phyloP scores from a whole-genome alignment of 1,140 invertebrate species.

The Lordiphosa mommai region DNA sequence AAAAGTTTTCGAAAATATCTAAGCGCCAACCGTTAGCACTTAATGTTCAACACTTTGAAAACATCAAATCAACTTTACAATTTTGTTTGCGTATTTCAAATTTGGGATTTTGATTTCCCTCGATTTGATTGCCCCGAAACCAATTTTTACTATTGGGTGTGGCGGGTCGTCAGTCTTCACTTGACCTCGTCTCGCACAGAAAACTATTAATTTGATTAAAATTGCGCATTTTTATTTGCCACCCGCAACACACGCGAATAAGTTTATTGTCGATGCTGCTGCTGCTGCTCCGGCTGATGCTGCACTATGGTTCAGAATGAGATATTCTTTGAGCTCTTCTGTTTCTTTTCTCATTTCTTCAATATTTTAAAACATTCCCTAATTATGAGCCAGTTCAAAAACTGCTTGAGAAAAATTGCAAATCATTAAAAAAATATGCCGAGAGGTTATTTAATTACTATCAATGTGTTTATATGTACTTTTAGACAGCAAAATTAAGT shows the following conservation, averaged over 20 bases:
- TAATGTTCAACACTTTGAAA: constrained; percentile 54
- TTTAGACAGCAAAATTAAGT: no score
- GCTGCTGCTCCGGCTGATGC: not conserved
- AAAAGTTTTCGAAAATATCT: constrained; percentile 41
- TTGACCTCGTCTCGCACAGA: constrained; percentile 29
- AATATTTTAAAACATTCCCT: no score
- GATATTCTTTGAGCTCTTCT: not conserved
- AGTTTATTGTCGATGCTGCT: constrained; percentile 31
- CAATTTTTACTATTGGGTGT: constrained; percentile 44
- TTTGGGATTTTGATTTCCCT: constrained; percentile 74
- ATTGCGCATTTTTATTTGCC: constrained; percentile 66
- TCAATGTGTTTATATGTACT: no score
- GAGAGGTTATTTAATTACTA: no score
- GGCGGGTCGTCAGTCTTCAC: constrained; percentile 4
- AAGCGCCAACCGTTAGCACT: constrained; percentile 54
- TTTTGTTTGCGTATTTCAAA: constrained; percentile 73
- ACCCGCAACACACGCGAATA: constrained; percentile 45
- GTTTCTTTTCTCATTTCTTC: no score
- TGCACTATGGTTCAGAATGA: not conserved
- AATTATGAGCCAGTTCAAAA: no score
- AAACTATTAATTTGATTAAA: constrained; percentile 76
- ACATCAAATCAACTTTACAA: constrained; percentile 63
- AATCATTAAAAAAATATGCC: no score
- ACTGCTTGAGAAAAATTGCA: no score
- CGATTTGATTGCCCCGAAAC: constrained; percentile 63